Base-by-base conservation (phyloP, 2,888 invertebrate species). In the Mesoligia furuncula region DNA sequence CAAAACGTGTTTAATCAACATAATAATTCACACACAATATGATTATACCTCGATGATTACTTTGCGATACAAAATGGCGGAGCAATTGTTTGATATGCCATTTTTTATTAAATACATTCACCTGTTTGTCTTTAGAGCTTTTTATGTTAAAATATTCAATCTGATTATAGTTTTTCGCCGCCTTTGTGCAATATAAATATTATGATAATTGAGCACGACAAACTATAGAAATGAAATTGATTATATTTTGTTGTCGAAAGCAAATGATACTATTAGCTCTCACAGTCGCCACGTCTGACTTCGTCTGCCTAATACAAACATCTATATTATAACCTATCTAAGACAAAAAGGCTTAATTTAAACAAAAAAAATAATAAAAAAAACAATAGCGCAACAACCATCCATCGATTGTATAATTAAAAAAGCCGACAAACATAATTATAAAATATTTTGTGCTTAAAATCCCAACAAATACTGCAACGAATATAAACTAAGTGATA, bases 251-350 rank as follows among this genome's bases (percentile, higher is more conserved):
- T 73, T 79, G 80, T 83, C 76, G 88, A 86, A 89, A 89, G 84
- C 85, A 88, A 90, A 86, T 88, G 85, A 89, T 79, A 80, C 83
- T 87, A 87, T 85, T 85, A 88, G 87, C 87, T 85, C 89, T 83
- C 84, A 74, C 83, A 89, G 89, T 90, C 88, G 87, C 89, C 90
- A 86, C 81, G 81, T 88, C 89, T 82, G 89, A 90, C 88, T 89
- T 90, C 90, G 91, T 90, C 93, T 91, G 93, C 92, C 93, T 94
- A 94, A 88, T 91, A 92, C 92, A 93, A 94, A 95, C 95, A 95
- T 92, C 96, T 96, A 93, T 92, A 94, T 92, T 92, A 92, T 95
- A 94, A 92, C 95, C 95, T 96, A 96, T 95, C 96, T 96, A 96
- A 93, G 93, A 95, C 92, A 90, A 92, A 92, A 93, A 94, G 93